These are phyloP conservation scores for Euglossa dilemma DNA, from an alignment of 1,140 invertebrate species.

Conservation along the genomic window DNA sequence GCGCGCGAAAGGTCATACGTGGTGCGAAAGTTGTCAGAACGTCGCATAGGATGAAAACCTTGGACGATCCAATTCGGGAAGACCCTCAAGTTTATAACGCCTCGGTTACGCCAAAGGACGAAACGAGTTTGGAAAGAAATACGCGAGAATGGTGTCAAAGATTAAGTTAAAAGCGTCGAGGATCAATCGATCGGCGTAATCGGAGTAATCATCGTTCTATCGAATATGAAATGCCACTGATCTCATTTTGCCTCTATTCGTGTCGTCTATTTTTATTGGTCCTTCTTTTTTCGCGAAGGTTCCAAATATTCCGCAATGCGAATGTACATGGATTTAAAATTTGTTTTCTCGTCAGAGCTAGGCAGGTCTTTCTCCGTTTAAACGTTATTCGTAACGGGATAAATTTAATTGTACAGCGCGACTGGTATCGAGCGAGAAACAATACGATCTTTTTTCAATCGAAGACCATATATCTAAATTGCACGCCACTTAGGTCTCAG, in stretches of 20 bases:
- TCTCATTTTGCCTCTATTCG: background rate
- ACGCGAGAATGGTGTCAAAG: background rate
- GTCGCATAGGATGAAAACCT: background rate
- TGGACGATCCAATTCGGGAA: background rate
- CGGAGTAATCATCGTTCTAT: background rate
- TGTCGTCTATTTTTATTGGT: background rate
- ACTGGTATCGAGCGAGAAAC: background rate
- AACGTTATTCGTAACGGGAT: background rate
- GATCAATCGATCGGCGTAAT: conserved; percentile 5
- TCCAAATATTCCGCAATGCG: no score
- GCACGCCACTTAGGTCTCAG: background rate
- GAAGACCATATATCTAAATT: background rate
- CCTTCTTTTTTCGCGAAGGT: background rate
- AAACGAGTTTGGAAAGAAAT: background rate
- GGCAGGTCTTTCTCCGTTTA: background rate
- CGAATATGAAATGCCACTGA: background rate
- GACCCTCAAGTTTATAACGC: background rate
- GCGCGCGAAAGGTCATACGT: background rate
- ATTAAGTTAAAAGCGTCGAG: background rate
- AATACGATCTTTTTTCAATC: background rate
- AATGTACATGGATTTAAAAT: background rate
- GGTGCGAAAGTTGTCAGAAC: background rate
- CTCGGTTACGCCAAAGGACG: background rate
- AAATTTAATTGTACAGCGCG: background rate
- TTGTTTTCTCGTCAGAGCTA: no score